Evolutionary conservation across 2,888 invertebrate species (phyloP), one percentile per base, ranked within the genome.

Genomic region (Arge pagana): DNA sequence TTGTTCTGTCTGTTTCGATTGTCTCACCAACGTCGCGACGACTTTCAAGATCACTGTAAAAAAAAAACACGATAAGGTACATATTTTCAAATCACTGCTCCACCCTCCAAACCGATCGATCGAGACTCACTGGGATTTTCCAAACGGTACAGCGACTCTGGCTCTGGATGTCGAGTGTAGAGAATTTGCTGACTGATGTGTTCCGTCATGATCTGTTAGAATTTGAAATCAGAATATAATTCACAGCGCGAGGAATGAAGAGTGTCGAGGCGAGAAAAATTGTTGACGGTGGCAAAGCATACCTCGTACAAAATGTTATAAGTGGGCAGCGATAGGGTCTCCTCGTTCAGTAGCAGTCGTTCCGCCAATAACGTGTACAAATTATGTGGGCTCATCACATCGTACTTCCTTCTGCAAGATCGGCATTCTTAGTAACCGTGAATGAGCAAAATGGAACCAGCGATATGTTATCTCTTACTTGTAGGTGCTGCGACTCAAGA

Each of bases 361-460:
- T 96, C 96, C 26, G 96, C 93, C 65, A 99, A 83, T 68, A 99
- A 80, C 19, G 97, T 96, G 82, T 98, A 98, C 71, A 99, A 83
- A 83, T 99, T 99, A 80, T 96, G 93, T 1, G 97, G 96, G 61
- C 93, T 93, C 96, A 99, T 96, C 49, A 97, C 95, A 80, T 99
- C 99, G 80, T 96, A 96, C 80, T 99, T 99, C 68, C 99, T 85
- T 80, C 95, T 96, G 80, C 10, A 72, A 66, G 51, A 52, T 56
- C 31, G 54, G 52, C 35, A 50, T 59, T 53, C 52, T 50, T 54
- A 45, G 45, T 26, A 45, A 39, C 39, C 41, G 40, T 36, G 35
- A 50, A 41, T 11, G 19, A 42, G 31, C 3, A 30, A 52, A 21
- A 26, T 28, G 3, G 35, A 24, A 13, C 21, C 11, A 7, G 11